phyloP scores from a whole-genome alignment of 2,888 invertebrate species.

The Sipha maydis region DNA sequence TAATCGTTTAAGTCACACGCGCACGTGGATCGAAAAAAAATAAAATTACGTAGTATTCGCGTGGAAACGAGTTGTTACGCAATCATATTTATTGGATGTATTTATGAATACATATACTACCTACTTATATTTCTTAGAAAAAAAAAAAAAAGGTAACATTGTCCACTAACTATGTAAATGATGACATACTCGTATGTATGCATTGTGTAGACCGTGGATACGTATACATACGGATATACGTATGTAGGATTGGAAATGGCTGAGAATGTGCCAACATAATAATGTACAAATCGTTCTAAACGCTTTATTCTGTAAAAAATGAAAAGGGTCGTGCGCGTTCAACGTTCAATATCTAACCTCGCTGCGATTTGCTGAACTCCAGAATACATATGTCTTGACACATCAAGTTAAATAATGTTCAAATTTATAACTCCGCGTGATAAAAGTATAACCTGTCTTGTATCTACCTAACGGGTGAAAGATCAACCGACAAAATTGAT shows the following conservation, averaged over 20 bases:
- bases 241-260: neutral
- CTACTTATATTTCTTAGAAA: neutral
- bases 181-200: neutral
- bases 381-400: conserved; percentile 12
- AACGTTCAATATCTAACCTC: neutral
- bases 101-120: too few species aligned
- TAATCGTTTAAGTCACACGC: too few species aligned
- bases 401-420: conserved; percentile 6
- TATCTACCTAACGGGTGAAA: neutral
- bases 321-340: neutral
- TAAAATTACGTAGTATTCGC: too few species aligned
- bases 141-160: neutral
- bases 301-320: neutral
- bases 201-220: neutral
- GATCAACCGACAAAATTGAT: conserved; percentile 12
- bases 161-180: neutral
- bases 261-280: neutral
- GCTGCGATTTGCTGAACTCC: neutral
- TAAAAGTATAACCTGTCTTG: neutral
- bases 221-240: neutral
- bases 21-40: too few species aligned
- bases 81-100: too few species aligned
- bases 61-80: too few species aligned
- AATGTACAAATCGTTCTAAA: neutral
- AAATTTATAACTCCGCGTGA: neutral